Base-by-base conservation (phyloP, 2,113 vertebrate genomes). In the Rhynchomys soricoides region DNA sequence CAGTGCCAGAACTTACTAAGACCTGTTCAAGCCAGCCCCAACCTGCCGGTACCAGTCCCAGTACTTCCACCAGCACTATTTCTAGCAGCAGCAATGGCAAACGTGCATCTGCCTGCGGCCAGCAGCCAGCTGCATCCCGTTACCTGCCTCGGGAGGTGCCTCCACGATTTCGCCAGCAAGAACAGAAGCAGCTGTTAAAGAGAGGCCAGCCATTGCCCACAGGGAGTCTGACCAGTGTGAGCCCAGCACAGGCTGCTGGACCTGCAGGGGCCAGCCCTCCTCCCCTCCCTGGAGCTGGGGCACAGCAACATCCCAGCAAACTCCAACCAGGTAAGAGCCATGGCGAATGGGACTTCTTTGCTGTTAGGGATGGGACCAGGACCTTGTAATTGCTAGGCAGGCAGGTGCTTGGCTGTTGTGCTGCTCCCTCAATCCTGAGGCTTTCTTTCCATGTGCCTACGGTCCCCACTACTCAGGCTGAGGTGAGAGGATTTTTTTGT, bases 141-240 rank as follows among this genome's bases (percentile, higher is more conserved):
- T 99, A 99, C 99, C 99, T 99, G 97, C 99, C 99, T 97, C 99
- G 99, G 64, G 99, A 99, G 99, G 99, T 99, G 98, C 99, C 99
- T 97, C 99, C 99, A 21, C 99, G 99, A 98, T 99, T 99, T 98
- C 99, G 99, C 98, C 99, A 99, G 99, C 99, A 99, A 98, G 99
- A 99, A 98, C 99, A 99, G 98, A 99, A 99, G 99, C 99, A 99
- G 99, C 99, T 99, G 95, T 98, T 99, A 98, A 99, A 99, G 98
- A 99, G 99, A 99, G 99, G 99, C 71, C 99, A 99, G 98, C 99
- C 99, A 8, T 98, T 99, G 98, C 99, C 99, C 48, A 21, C 98
- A 10, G 99, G 99, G 96, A 96, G 98, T 90, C 98, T 99, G 97
- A 97, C 98, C 87, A 98, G 98, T 97, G 97, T 98, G 95, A 98